Evolutionary conservation across 2,113 vertebrate species (phyloP).

Genomic region (Nyctereutes procyonoides): DNA sequence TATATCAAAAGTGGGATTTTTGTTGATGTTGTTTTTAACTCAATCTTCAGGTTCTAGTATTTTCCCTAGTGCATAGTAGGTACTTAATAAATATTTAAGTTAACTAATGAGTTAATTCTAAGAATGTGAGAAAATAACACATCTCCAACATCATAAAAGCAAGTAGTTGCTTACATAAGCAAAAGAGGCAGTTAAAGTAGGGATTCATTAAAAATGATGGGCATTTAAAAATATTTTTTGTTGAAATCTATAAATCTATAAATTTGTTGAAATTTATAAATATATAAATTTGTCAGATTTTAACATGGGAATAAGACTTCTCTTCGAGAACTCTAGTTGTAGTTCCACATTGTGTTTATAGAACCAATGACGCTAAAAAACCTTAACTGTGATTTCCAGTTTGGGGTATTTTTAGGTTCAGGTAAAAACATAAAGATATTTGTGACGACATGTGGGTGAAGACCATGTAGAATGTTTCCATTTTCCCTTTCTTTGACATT

Average conservation of each 20-base stretch:
- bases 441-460: neutral
- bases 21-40: neutral
- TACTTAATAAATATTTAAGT: slow-evolving; percentile 7
- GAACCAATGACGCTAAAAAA: neutral
- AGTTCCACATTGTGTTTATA: neutral
- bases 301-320: neutral
- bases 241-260: too few relatives aligned
- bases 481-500: neutral
- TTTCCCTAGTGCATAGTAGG: neutral
- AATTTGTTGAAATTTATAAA: neutral
- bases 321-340: neutral
- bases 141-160: neutral
- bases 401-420: neutral
- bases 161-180: neutral
- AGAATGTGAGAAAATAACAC: neutral
- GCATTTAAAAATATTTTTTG: too few relatives aligned
- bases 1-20: neutral
- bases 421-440: neutral
- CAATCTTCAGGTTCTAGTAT: neutral
- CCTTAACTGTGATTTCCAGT: neutral
- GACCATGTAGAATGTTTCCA: neutral
- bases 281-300: neutral
- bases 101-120: neutral
- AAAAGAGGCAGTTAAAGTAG: neutral
- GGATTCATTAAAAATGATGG: neutral